Base-by-base conservation (phyloP, 2,888 invertebrate species). In the Xylota sylvarum region DNA sequence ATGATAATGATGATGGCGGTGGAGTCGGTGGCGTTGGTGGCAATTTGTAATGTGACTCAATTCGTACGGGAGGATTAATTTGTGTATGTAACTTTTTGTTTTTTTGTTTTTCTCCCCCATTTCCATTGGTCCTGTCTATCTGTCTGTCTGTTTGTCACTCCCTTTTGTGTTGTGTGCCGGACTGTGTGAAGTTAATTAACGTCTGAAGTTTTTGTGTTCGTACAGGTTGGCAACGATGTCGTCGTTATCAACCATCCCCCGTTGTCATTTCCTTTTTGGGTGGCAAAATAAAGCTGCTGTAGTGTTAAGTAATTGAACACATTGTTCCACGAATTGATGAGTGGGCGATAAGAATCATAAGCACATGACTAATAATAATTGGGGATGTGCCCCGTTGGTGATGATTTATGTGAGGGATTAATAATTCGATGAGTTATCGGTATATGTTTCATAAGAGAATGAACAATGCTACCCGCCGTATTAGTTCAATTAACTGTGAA, bases 1-100 rank as follows among this genome's bases (percentile, higher is more conserved):
- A 77, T 76, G 43, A 73, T 67, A 64, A 70, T 80, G 52, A 85
- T 80, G 65, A 55, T 46, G 73, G 55, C 52, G 73, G 55, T 58
- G 65, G 76, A 50, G 37, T 37, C 17, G 48, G 65, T 65, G 32
- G 50, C 65, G 55, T 40, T 37, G 37, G 27, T 72, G 65, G 65
- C 60, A 76, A 85, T 85, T 85, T 85, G 80, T 80, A 85, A 85
- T 80, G 70, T 80, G 80, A 85, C 85, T 85, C 85, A 80, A 72
- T 85, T 76, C 80, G 32, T 58, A 55, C 65, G 40, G 40, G 19
- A 72, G 65, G 65, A 76, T 76, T 85, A 74, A 76, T 80, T 79
- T 56, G 43, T 67, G 73, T 40, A 48, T 30, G 43, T 78, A 52
- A 10, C 32, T 32, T 48, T 60, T 14, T 64, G 40, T 43, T 37